phyloP scores from a whole-genome alignment of 2,797 vertebrate genomes.

The Lagorchestes hirsutus region DNA sequence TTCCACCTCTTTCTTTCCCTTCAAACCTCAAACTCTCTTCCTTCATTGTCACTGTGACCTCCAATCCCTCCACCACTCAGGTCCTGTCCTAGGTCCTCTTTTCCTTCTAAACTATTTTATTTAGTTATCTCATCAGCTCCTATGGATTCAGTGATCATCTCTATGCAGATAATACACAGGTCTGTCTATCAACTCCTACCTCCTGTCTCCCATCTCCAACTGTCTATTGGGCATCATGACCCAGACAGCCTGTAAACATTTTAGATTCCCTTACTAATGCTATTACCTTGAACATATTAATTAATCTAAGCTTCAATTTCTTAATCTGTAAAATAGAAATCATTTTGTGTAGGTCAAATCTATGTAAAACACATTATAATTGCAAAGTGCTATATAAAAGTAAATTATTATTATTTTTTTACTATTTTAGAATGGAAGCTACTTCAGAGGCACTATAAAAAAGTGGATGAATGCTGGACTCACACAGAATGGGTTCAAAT shows the following conservation, averaged over 20 bases:
- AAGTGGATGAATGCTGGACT: not conserved
- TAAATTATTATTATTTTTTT: not conserved
- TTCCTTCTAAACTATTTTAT: not conserved
- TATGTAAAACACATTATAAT: not conserved
- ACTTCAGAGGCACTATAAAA: not conserved
- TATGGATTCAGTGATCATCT: not conserved
- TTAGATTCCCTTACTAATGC: not conserved
- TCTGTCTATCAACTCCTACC: not conserved
- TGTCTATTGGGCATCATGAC: no score
- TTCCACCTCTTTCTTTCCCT: no score
- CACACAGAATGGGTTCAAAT: not conserved
- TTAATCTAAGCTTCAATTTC: no score
- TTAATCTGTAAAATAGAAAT: no score
- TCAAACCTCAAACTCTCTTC: no score
- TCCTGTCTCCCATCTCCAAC: not conserved
- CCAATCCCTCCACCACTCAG: not conserved
- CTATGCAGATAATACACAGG: not conserved
- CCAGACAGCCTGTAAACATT: not conserved
- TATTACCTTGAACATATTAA: not conserved
- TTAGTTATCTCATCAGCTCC: not conserved
- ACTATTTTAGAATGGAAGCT: not conserved
- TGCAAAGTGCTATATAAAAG: not conserved
- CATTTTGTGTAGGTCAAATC: not conserved
- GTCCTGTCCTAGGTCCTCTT: not conserved
- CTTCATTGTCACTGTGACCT: not conserved